Percentiles rank a stretch among this genome's conserved stretches.
phyloP scores from a whole-genome alignment of 2,113 vertebrate species.

The Perca flavescens region DNA sequence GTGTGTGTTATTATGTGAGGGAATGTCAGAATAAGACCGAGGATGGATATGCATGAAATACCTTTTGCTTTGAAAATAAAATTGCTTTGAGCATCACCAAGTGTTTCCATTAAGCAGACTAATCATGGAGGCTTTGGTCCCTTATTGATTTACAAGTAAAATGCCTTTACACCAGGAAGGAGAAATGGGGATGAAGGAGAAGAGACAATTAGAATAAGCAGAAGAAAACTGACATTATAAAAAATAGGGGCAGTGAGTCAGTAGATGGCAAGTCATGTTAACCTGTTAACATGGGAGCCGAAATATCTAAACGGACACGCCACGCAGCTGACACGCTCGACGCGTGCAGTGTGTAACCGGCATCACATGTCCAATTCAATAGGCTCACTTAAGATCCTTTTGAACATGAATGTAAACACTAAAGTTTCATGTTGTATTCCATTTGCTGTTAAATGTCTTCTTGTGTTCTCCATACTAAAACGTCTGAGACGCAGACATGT shows the following conservation, averaged over 20 bases:
- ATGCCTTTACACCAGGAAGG: neutral
- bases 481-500: constrained; percentile 25
- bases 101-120: neutral
- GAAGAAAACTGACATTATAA: neutral
- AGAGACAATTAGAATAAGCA: neutral
- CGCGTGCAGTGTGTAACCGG: too few species aligned
- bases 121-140: neutral
- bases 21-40: neutral
- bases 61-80: neutral
- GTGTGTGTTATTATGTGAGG: neutral
- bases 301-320: too few species aligned
- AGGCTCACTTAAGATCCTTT: constrained; percentile 4
- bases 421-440: neutral
- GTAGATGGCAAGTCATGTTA: neutral
- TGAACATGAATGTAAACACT: constrained; percentile 6
- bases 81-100: neutral
- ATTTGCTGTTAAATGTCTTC: constrained; percentile 26
- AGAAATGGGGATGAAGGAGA: neutral
- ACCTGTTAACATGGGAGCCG: too few species aligned
- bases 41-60: neutral
- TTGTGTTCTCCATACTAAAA: neutral
- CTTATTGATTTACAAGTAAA: constrained; percentile 29
- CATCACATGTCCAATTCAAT: too few species aligned
- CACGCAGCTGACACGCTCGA: too few species aligned
- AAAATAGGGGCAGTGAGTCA: neutral